Evolutionary conservation across 2,113 vertebrate genomes (phyloP).

Genomic region (Addax nasomaculatus): DNA sequence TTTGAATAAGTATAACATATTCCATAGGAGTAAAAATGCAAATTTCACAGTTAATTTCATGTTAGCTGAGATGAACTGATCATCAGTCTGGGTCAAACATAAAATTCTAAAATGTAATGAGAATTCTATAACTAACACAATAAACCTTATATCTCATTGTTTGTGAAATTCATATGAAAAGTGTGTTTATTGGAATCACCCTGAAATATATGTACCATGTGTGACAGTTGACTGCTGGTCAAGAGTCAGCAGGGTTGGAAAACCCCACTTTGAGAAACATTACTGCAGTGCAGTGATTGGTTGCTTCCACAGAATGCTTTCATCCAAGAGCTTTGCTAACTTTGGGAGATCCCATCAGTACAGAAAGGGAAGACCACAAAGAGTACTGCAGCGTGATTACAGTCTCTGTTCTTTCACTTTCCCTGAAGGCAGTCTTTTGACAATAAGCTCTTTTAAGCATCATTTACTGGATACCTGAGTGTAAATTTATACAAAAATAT

Average conservation of each 20-base stretch:
- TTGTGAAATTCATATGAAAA: neutral
- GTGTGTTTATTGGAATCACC: neutral
- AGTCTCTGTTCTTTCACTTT: neutral
- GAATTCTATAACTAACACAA: neutral
- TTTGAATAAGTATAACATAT: neutral
- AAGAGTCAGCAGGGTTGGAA: neutral
- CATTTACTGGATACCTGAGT: neutral
- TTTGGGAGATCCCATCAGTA: neutral
- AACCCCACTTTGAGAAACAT: neutral
- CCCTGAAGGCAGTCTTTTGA: neutral
- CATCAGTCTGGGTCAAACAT: neutral
- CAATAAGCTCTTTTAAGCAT: neutral
- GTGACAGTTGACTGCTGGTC: neutral
- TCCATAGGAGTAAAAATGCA: neutral
- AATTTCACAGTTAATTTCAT: neutral
- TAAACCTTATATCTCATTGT: neutral
- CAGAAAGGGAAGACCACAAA: neutral
- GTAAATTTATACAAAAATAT: neutral
- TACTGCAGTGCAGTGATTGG: accelerated
- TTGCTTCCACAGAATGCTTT: neutral
- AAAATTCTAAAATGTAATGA: neutral
- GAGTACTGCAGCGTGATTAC: no score
- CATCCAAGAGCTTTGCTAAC: neutral
- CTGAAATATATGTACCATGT: neutral
- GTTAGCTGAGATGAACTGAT: neutral